Evolutionary conservation across 2,797 vertebrate species (phyloP).

Genomic region (Trematomus bernacchii): DNA sequence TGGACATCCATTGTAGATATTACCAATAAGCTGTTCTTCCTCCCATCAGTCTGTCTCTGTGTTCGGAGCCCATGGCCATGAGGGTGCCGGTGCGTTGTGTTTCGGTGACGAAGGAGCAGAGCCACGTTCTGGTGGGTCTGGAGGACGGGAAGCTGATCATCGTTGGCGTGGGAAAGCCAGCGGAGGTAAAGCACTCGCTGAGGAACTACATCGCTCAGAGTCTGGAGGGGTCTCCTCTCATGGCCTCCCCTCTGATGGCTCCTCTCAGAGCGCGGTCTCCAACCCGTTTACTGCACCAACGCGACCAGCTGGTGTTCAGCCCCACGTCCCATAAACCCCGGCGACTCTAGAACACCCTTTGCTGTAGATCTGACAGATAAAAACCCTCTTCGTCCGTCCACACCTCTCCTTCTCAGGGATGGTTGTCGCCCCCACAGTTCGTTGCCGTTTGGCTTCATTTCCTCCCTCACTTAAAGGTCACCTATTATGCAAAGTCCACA

Average conservation of each 20-base stretch:
- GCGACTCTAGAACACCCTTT: conserved; percentile 9
- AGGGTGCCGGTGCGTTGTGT: conserved; percentile 92
- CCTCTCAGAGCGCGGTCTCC: conserved; percentile 88
- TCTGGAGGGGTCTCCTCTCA: conserved; percentile 88
- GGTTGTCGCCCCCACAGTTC: conserved; percentile 42
- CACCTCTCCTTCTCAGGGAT: conserved; percentile 75
- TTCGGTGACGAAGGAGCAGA: conserved; percentile 95
- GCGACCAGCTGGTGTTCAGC: conserved; percentile 84
- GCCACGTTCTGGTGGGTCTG: conserved; percentile 94
- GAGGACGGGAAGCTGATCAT: conserved; percentile 98
- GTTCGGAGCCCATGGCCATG: conserved; percentile 91
- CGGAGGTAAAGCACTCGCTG: conserved; percentile 95
- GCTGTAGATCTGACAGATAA: conserved; percentile 16
- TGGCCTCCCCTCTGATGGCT: conserved; percentile 87
- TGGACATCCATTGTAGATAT: no score
- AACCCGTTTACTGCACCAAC: conserved; percentile 88
- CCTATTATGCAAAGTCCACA: no score
- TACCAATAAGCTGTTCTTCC: background rate
- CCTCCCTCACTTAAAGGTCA: background rate
- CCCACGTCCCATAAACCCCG: conserved; percentile 61
- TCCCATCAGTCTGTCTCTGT: conserved; percentile 87
- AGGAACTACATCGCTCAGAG: conserved; percentile 90
- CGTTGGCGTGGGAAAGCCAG: conserved; percentile 95
- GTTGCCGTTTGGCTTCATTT: background rate
- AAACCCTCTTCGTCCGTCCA: conserved; percentile 28